Percentiles rank a stretch among this genome's conserved stretches.
Evolutionary conservation across 2,888 invertebrate genomes (phyloP).

Genomic region (Fragum whitleyi): DNA sequence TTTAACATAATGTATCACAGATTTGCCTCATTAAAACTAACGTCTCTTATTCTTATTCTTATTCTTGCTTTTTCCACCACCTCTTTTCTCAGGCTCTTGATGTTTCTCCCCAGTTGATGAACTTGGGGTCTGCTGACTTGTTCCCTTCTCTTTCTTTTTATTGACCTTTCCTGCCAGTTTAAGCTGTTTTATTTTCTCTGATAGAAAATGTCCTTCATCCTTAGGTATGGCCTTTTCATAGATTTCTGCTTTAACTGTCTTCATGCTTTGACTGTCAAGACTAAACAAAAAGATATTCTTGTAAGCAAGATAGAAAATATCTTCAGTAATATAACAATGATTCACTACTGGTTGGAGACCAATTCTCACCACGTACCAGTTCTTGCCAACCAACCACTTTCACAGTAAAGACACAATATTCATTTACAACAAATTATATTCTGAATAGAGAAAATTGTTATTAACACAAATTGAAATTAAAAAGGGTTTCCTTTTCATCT

Average conservation of each 20-base stretch:
- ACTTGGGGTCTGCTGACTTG: not conserved
- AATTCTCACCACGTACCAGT: too few species aligned
- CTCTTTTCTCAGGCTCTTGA: not conserved
- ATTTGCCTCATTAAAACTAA: not conserved
- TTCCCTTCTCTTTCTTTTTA: slow-evolving; percentile 21
- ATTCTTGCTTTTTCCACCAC: not conserved
- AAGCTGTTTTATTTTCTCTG: slow-evolving; percentile 42
- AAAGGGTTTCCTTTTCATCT: too few species aligned
- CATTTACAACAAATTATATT: too few species aligned
- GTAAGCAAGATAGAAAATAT: not conserved
- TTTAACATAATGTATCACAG: not conserved
- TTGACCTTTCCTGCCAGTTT: slow-evolving; percentile 23
- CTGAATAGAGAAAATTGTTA: too few species aligned
- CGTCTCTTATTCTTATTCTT: not conserved
- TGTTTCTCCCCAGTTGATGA: not conserved
- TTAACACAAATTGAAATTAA: too few species aligned
- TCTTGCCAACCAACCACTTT: too few species aligned
- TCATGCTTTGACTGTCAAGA: slow-evolving; percentile 5
- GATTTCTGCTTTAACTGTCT: slow-evolving; percentile 33
- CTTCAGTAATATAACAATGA: too few species aligned
- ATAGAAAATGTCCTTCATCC: slow-evolving; percentile 6
- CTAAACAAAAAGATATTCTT: not conserved
- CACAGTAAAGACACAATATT: too few species aligned
- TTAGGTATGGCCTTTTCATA: slow-evolving; percentile 35
- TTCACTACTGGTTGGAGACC: too few species aligned